Conservation (phyloP, 1,140 invertebrate genomes). For the Drosophila littoralis region DNA sequence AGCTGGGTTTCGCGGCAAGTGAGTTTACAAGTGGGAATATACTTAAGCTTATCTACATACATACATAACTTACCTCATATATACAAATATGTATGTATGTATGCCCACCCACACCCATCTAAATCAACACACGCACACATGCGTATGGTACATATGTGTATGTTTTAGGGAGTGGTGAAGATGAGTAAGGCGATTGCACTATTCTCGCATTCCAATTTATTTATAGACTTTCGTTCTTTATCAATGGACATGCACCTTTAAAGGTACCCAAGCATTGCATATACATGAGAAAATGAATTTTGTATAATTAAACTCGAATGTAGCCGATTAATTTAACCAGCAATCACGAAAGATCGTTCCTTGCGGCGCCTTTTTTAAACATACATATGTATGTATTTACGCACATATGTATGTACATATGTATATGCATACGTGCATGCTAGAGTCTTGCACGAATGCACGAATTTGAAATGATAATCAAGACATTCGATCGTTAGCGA, state of each 20-base stretch:
- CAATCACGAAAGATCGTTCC: too few species aligned
- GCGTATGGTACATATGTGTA: constrained; percentile 1
- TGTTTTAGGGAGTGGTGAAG: constrained; percentile 48
- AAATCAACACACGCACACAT: constrained; percentile 27
- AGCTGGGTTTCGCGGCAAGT: constrained; percentile 89
- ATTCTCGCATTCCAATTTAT: constrained; percentile 55
- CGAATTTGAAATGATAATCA: constrained; percentile 6
- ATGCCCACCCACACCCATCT: constrained; percentile 35
- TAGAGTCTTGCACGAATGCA: background rate
- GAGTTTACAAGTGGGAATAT: constrained; percentile 73
- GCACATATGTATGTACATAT: background rate
- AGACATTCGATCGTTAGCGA: background rate
- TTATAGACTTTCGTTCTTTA: constrained; percentile 70
- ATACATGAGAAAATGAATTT: background rate
- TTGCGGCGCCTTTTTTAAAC: too few species aligned
- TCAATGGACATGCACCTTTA: constrained; percentile 62
- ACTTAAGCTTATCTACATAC: constrained; percentile 15
- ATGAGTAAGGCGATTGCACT: constrained; percentile 61
- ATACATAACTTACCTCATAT: constrained; percentile 5
- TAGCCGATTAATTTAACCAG: too few species aligned
- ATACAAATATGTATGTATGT: background rate
- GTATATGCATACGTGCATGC: background rate
- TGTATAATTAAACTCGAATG: too few species aligned
- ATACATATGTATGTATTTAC: background rate
- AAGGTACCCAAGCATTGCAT: constrained; percentile 14